Percentiles rank a stretch among this genome's conserved stretches.
These are phyloP conservation scores for Drosophila serrata DNA, from an alignment of 1,140 invertebrate species.

Conservation along the genomic window DNA sequence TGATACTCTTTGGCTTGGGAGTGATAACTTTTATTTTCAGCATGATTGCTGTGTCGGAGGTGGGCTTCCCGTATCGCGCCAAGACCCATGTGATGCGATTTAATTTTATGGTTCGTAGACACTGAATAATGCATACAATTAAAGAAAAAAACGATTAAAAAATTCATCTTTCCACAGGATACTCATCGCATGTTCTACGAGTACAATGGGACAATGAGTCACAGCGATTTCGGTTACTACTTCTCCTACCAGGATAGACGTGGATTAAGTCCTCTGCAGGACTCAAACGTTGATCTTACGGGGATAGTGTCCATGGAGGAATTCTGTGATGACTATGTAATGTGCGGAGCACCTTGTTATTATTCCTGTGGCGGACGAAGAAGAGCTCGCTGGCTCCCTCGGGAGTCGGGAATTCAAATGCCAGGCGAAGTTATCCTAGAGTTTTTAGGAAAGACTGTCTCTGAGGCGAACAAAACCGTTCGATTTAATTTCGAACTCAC, in stretches of 20 bases:
- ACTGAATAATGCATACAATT: background rate
- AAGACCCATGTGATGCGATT: conserved; percentile 89
- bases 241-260: conserved; percentile 90
- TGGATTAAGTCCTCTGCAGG: conserved; percentile 87
- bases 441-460: conserved; percentile 49
- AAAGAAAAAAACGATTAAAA: background rate
- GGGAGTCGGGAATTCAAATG: conserved; percentile 41
- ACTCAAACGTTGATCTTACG: conserved; percentile 72
- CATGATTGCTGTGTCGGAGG: conserved; percentile 88
- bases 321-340: conserved; percentile 89
- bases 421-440: conserved; percentile 36
- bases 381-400: conserved; percentile 56
- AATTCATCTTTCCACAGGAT: conserved; percentile 86
- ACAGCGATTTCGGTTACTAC: conserved; percentile 89
- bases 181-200: conserved; percentile 88
- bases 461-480: conserved; percentile 5
- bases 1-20: conserved; percentile 49
- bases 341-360: conserved; percentile 91
- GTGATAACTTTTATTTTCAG: conserved; percentile 83
- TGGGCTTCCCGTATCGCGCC: conserved; percentile 92
- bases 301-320: conserved; percentile 87
- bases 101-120: conserved; percentile 87
- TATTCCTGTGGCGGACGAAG: conserved; percentile 86
- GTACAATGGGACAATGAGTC: conserved; percentile 86
- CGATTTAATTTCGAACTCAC: conserved; percentile 64